Conservation (phyloP, 1,140 invertebrate genomes). For the Sarcophaga bullata region DNA sequence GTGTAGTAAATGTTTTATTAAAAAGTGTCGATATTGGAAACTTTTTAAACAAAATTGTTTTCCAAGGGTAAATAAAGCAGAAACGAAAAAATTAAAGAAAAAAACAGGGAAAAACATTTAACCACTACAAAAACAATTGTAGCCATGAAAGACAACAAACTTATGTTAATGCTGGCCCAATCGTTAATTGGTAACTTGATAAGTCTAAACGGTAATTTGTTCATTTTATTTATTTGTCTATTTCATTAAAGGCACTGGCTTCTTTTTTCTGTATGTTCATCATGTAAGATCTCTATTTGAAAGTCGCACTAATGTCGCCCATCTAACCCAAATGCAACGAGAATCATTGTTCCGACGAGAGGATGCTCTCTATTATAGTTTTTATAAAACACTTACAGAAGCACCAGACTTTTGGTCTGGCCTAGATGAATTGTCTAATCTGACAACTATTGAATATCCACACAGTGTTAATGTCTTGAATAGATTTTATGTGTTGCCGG, state of each 20-base stretch:
- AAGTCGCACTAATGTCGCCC: slow-evolving; percentile 58
- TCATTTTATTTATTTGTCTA: background rate
- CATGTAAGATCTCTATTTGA: slow-evolving; percentile 62
- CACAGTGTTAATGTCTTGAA: slow-evolving; percentile 60
- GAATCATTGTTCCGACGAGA: slow-evolving; percentile 58
- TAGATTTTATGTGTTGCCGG: slow-evolving; percentile 61
- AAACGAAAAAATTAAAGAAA: background rate
- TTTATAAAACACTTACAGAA: slow-evolving; percentile 62
- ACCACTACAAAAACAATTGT: slow-evolving; percentile 26
- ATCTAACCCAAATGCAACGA: slow-evolving; percentile 57
- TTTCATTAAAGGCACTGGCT: slow-evolving; percentile 55
- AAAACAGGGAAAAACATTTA: background rate
- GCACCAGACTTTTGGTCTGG: slow-evolving; percentile 58
- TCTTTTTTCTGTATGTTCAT: slow-evolving; percentile 63
- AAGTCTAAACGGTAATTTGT: background rate
- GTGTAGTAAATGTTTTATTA: background rate
- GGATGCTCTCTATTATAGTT: slow-evolving; percentile 62
- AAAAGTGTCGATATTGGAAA: no score
- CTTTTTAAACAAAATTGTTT: background rate
- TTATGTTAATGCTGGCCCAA: slow-evolving; percentile 58
- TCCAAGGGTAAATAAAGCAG: slow-evolving; percentile 2
- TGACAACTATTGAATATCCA: slow-evolving; percentile 63
- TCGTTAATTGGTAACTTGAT: slow-evolving; percentile 58
- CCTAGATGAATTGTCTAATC: slow-evolving; percentile 56
- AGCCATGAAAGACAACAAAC: slow-evolving; percentile 55